phyloP scores from a whole-genome alignment of 2,888 invertebrate genomes.

The Rhimphoctona megacephalus region DNA sequence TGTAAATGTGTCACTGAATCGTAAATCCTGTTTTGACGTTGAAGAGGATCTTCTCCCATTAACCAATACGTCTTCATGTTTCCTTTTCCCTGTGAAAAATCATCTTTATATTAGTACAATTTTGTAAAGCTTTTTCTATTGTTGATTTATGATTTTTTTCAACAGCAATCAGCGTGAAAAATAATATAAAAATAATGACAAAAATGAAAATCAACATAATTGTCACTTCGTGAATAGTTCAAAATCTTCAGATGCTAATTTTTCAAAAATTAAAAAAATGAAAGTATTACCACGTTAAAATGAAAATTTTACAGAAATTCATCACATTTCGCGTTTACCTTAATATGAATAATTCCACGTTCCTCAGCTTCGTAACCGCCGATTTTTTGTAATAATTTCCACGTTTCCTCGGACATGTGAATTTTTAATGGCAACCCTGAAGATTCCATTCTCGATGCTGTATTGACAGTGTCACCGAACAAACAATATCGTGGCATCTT shows the following conservation, averaged over 20 bases:
- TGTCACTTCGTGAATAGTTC: no score
- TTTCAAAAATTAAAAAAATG: no score
- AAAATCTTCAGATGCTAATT: no score
- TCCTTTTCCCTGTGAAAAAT: constrained; percentile 88
- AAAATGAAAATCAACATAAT: neutral
- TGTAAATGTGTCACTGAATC: constrained; percentile 84
- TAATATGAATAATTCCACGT: constrained; percentile 90
- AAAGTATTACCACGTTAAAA: no score
- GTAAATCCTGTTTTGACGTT: constrained; percentile 84
- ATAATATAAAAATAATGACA: neutral
- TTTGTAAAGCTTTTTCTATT: neutral
- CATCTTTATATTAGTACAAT: neutral
- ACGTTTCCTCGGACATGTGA: constrained; percentile 91
- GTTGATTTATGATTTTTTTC: neutral
- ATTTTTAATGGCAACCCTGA: constrained; percentile 92
- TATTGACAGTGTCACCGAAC: constrained; percentile 95
- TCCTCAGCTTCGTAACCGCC: constrained; percentile 91
- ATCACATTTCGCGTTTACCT: constrained; percentile 85
- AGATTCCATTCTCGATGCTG: constrained; percentile 94
- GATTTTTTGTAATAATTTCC: constrained; percentile 88
- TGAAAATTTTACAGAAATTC: neutral
- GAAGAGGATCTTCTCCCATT: constrained; percentile 87
- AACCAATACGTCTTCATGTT: constrained; percentile 92
- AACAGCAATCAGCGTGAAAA: neutral
- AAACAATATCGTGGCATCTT: constrained; percentile 95